Percentiles rank a stretch among this genome's conserved stretches.
These are phyloP conservation scores for Synanthedon andrenaeformis DNA, from an alignment of 2,888 invertebrate genomes.

Conservation along the genomic window DNA sequence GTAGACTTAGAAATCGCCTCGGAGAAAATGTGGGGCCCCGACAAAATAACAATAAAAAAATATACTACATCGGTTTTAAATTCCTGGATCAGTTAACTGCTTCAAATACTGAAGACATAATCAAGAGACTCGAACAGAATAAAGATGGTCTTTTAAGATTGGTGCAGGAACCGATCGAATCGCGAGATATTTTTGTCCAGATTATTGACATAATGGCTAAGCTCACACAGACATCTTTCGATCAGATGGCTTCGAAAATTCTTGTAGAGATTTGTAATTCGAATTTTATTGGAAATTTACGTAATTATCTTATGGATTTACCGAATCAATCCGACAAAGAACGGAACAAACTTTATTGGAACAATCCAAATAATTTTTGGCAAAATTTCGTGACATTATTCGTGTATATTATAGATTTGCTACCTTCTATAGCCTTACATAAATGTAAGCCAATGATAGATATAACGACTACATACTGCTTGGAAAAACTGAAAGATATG, in stretches of 20 bases:
- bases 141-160: conserved; percentile 35
- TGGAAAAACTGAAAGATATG: conserved; percentile 27
- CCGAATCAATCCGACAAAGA: conserved; percentile 24
- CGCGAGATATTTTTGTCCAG: conserved; percentile 38
- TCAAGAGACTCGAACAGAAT: conserved; percentile 32
- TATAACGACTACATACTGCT: conserved; percentile 26
- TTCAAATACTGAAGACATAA: conserved; percentile 33
- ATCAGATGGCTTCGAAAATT: conserved; percentile 34
- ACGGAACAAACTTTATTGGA: conserved; percentile 37
- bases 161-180: conserved; percentile 25
- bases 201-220: conserved; percentile 47
- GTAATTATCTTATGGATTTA: conserved; percentile 39
- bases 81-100: conserved; percentile 34
- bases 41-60: background rate
- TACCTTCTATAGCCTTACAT: conserved; percentile 35
- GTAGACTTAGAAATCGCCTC: background rate
- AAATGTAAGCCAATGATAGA: conserved; percentile 45
- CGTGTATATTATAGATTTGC: conserved; percentile 38
- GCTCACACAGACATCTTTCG: conserved; percentile 37
- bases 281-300: conserved; percentile 30
- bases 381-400: conserved; percentile 35
- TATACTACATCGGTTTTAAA: conserved; percentile 22
- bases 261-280: conserved; percentile 43
- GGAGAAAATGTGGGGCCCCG: background rate
- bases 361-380: conserved; percentile 41